These are phyloP conservation scores for Hafferia zeledoni DNA, from an alignment of 2,797 vertebrate species.

Conservation along the genomic window DNA sequence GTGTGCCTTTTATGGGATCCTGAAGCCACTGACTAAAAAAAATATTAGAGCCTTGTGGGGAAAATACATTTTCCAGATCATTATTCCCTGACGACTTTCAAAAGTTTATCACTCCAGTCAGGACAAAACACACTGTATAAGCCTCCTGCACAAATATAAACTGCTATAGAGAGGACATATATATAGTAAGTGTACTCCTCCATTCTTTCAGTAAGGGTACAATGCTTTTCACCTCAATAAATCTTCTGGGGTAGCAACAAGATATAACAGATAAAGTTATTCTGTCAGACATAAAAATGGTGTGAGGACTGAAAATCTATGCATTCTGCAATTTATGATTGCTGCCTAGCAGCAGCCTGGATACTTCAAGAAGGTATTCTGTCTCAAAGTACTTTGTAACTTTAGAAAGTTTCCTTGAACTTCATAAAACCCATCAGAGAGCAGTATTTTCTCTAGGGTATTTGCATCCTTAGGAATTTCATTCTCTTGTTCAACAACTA, in stretches of 20 bases:
- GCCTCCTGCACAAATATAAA: conserved; percentile 54
- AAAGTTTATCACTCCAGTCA: conserved; percentile 49
- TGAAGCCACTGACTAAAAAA: neutral
- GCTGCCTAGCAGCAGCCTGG: conserved; percentile 9
- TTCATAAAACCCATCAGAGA: neutral
- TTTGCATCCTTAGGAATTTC: neutral
- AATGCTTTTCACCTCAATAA: conserved; percentile 53
- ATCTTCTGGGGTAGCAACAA: conserved; percentile 47
- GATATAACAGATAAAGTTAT: conserved; percentile 60
- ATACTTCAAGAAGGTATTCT: conserved; percentile 22
- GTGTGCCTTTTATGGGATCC: neutral
- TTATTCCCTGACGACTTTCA: conserved; percentile 54
- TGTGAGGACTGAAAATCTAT: conserved; percentile 58
- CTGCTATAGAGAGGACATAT: conserved; percentile 8
- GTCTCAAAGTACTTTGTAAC: neutral
- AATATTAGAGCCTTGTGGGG: neutral
- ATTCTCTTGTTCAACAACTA: neutral
- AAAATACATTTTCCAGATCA: conserved; percentile 46
- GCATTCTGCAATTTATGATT: conserved; percentile 57
- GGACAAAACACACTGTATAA: conserved; percentile 22
- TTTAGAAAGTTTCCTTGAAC: neutral
- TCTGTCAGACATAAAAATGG: conserved; percentile 58
- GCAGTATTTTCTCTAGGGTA: neutral
- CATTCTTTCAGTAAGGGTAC: conserved; percentile 45
- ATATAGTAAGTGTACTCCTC: neutral